Base-by-base conservation (phyloP, 1,140 invertebrate species). In the Oryctes rhinoceros region DNA sequence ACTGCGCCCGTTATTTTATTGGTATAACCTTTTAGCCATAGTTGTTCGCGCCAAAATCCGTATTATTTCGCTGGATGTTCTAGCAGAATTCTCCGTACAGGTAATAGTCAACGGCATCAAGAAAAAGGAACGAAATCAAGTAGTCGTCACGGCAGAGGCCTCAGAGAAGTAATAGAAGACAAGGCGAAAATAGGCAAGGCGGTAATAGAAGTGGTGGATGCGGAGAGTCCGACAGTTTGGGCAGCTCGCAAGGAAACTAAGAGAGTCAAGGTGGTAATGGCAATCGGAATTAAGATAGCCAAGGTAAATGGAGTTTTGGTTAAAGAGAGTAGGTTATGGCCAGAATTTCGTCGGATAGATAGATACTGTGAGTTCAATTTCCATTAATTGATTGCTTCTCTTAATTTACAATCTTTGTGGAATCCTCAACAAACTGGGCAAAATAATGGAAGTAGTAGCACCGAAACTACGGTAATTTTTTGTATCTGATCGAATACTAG, bases 101-200 rank as follows among this genome's bases (percentile, higher is more conserved):
- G 80, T n/a, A n/a, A n/a, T n/a, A n/a, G n/a, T 78, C 78, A 76
- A 71, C 7, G 67, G 53, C 76, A 80, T 1, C 24, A 78, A 79
- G 79, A 79, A 67, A 75, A 83, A 59, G 76, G 76, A 71, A 80
- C 88, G 37, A 87, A 81, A 76, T 84, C 88, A 78, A 90, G 90
- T 76, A 88, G 83, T 80, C 86, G 89, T 78, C 89, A 90, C 1
- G 84, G 85, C 59, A 87, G 89, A 80, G n/a, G 78, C 82, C 84
- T 83, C 84, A 81, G 81, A 85, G 48, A 86, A 88, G 83, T 86
- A 85, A 86, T 86, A 85, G 83, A 15, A 62, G 75, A 13, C 24
- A 37, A 39, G 79, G 80, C 20, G 39, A 81, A 30, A 80, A 65
- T 75, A 82, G 83, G 81, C 79, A 80, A 35, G 79, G 82, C 30